Evolutionary conservation across 2,888 invertebrate species (phyloP), one percentile per base, ranked within the genome.

Genomic region (Platynereis dumerilii): DNA sequence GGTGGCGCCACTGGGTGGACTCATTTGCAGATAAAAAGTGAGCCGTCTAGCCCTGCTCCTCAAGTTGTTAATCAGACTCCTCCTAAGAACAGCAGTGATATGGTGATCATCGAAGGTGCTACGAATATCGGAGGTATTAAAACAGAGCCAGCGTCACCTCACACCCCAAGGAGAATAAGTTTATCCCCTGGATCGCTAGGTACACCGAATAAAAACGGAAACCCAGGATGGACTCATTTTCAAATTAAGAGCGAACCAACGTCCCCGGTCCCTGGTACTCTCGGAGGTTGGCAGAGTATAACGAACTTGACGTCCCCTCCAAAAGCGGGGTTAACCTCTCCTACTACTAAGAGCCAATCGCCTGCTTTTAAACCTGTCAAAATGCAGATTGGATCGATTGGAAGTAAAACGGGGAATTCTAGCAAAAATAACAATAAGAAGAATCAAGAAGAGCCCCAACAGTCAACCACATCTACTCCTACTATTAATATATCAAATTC

Each of bases 221-320:
- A 22, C 48, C 10, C 61, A 2, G 65, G 65, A 7, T 67, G 68
- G 68, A 67, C 52, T 15, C 60, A 57, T n/a, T 57, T 67, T 3
- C 64, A 67, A 27, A 67, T 67, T 28, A 67, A 67, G 34, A 61
- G 58, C 22, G 68, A 67, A 24, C 68, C 68, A 2, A 54, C 10
- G 17, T 60, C 60, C 22, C 60, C 60, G 10, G 22, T 48, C 3
- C 48, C 7, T 20, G 48, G 48, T 5, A 22, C 22, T n/a, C 20
- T 29, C 1, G 60, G 48, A 1, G 60, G 60, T 10, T 60, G 60
- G 60, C 60, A 60, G 39, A 60, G 48, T 15, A 52, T 60, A 17
- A 54, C 60, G 7, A 28, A 22, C 3, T 39, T 60, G 2, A 60
- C 60, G 24, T 53, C 60, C 7, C 60, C 60, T 15, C 20, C 48